A percentile compares a stretch with the other conserved stretches of the same genome.
Conservation (phyloP, 1,140 invertebrate species). For the Hyles euphorbiae region DNA sequence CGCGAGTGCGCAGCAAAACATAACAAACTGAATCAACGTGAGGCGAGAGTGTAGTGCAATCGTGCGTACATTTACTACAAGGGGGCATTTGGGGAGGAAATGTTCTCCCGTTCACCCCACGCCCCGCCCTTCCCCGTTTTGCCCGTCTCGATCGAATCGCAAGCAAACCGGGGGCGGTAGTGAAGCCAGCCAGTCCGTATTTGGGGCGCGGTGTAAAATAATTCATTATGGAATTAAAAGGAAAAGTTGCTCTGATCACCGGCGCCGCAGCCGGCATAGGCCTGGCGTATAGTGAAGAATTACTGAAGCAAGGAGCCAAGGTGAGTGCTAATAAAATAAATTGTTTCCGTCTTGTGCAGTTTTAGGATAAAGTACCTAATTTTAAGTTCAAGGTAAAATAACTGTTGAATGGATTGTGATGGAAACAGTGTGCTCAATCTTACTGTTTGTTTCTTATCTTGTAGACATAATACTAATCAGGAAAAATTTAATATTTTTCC, state of each 20-base stretch:
- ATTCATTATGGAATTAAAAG: slow-evolving; percentile 78
- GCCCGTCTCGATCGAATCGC: slow-evolving; percentile 61
- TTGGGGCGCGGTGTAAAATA: slow-evolving; percentile 45
- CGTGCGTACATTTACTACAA: slow-evolving; percentile 68
- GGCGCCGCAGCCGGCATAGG: slow-evolving; percentile 85
- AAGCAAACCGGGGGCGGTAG: slow-evolving; percentile 37
- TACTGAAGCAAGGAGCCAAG: slow-evolving; percentile 83
- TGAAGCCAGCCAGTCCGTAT: slow-evolving; percentile 35
- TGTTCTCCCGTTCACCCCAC: slow-evolving; percentile 9
- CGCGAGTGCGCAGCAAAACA: not conserved
- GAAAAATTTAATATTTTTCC: no score
- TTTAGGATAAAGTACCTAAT: slow-evolving; percentile 22
- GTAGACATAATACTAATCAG: no score
- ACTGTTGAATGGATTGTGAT: slow-evolving; percentile 33
- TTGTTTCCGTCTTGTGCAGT: slow-evolving; percentile 7
- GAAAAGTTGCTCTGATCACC: slow-evolving; percentile 84
- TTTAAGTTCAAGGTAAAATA: slow-evolving; percentile 53
- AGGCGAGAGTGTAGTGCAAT: slow-evolving; percentile 48
- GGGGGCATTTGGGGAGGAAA: slow-evolving; percentile 48
- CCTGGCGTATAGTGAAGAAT: slow-evolving; percentile 79
- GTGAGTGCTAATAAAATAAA: slow-evolving; percentile 62
- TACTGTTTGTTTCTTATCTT: no score
- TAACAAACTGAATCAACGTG: slow-evolving; percentile 16
- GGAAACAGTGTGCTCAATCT: slow-evolving; percentile 11
- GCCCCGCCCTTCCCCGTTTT: slow-evolving; percentile 32